phyloP scores from a whole-genome alignment of 1,140 invertebrate genomes.

The Linepithema humile region DNA sequence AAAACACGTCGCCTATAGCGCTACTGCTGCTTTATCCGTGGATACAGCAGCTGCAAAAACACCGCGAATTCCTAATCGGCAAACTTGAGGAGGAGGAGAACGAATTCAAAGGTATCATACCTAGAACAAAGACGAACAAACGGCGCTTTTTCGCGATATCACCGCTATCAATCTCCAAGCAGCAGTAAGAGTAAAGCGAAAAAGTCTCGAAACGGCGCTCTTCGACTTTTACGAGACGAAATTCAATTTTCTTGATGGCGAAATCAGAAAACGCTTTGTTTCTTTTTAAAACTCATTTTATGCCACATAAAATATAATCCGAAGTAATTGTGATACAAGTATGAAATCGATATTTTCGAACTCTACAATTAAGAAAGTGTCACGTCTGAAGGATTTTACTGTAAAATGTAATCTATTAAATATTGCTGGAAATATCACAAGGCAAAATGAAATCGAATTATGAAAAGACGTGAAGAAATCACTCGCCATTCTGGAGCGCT shows the following conservation, averaged over 20 bases:
- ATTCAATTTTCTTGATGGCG: neutral
- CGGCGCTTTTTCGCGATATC: neutral
- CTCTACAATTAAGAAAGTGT: neutral
- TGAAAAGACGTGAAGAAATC: neutral
- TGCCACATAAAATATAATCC: neutral
- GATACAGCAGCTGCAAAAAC: conserved; percentile 69
- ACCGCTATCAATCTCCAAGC: neutral
- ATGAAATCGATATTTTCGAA: neutral
- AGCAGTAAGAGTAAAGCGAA: neutral
- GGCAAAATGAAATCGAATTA: no score
- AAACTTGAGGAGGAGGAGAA: conserved; percentile 72
- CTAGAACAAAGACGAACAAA: neutral
- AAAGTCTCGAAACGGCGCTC: neutral
- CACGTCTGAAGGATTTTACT: neutral
- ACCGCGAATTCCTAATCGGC: conserved; percentile 63
- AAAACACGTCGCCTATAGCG: conserved; percentile 65
- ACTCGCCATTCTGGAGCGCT: neutral
- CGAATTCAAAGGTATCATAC: conserved; percentile 74
- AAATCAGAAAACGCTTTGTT: neutral
- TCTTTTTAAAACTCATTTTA: conserved; percentile 15
- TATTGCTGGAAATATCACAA: no score
- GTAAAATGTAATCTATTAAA: neutral
- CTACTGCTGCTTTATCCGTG: conserved; percentile 71
- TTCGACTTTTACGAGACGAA: neutral
- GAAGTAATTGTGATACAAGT: neutral